These are phyloP conservation scores for Chamaea fasciata DNA, from an alignment of 2,113 vertebrate genomes.

Conservation along the genomic window DNA sequence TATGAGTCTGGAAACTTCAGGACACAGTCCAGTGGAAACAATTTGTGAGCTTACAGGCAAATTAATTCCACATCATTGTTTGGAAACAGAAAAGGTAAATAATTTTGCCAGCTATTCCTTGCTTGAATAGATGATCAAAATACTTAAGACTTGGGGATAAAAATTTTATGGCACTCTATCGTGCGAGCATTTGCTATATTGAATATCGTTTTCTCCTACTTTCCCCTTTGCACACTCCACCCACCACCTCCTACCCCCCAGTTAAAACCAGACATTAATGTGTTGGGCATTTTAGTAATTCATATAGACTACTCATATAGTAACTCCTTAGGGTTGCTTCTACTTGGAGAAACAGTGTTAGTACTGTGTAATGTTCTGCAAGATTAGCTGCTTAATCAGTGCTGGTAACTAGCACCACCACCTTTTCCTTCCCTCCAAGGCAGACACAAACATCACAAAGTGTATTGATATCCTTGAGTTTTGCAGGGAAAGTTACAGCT, in stretches of 20 bases:
- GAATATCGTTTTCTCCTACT: background rate
- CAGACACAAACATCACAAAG: background rate
- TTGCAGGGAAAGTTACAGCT: background rate
- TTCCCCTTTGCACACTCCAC: background rate
- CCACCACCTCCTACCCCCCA: background rate
- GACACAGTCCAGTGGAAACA: slow-evolving; percentile 11
- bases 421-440: background rate
- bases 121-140: background rate
- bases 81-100: background rate
- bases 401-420: background rate
- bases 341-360: background rate
- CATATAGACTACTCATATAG: background rate
- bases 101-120: background rate
- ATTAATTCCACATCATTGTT: slow-evolving; percentile 15
- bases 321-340: background rate
- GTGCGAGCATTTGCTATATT: background rate
- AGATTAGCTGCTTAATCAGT: background rate
- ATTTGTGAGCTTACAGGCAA: background rate
- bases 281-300: background rate
- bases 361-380: background rate
- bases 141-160: background rate
- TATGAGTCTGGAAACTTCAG: background rate
- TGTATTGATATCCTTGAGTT: background rate
- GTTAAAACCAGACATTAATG: background rate
- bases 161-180: background rate